Conservation (phyloP, 2,113 vertebrate species). For the Ageneiosus marmoratus region DNA sequence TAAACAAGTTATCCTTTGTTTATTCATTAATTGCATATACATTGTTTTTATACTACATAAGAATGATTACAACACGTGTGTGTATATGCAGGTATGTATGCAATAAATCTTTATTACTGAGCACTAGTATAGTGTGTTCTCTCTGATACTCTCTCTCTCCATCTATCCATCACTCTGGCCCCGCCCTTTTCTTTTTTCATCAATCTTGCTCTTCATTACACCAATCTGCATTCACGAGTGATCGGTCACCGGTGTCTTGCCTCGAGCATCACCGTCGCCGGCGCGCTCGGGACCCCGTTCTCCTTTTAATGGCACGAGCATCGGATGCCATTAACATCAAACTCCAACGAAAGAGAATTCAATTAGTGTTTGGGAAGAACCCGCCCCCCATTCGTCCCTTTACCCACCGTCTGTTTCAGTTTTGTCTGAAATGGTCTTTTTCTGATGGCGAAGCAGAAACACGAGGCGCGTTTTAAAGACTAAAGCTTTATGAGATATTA, state of each 20-base stretch:
- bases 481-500: constrained; percentile 40
- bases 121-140: not conserved
- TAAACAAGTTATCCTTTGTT: not conserved
- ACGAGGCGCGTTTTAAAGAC: constrained; percentile 29
- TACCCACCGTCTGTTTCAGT: constrained; percentile 15
- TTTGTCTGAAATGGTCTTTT: constrained; percentile 35
- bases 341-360: constrained; percentile 50
- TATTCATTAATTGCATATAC: not conserved
- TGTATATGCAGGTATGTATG: not conserved
- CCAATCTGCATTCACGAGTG: constrained; percentile 60
- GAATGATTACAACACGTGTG: not conserved
- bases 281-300: constrained; percentile 36
- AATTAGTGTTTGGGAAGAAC: constrained; percentile 46
- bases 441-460: constrained; percentile 49
- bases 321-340: constrained; percentile 60
- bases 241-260: constrained; percentile 53
- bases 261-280: constrained; percentile 42
- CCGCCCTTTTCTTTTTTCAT: constrained; percentile 18
- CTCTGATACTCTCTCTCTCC: constrained; percentile 13
- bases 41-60: not conserved
- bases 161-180: constrained; percentile 8
- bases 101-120: not conserved
- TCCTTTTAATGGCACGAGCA: constrained; percentile 48
- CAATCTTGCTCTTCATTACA: constrained; percentile 51
- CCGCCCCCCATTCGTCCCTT: not conserved